Conservation (phyloP, 2,113 vertebrate species). For the Tinamus guttatus region DNA sequence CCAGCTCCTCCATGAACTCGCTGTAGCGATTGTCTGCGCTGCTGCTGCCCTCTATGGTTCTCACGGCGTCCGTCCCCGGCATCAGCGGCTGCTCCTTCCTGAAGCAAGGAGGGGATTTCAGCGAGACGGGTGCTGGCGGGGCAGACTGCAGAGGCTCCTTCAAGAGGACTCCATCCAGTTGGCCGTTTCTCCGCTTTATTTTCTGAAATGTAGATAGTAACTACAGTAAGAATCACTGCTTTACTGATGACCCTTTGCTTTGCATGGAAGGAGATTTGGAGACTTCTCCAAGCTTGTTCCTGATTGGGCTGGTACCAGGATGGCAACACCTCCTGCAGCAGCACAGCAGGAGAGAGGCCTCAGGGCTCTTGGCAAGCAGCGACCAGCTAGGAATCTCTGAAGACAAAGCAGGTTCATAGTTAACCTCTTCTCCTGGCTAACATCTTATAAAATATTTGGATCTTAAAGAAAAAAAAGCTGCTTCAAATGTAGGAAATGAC, state of each 20-base stretch:
- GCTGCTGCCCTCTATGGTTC: slow-evolving; percentile 95
- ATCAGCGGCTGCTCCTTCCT: slow-evolving; percentile 82
- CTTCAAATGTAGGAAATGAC: neutral
- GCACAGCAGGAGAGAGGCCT: neutral
- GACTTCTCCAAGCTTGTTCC: neutral
- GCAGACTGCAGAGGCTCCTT: slow-evolving; percentile 74
- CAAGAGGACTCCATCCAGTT: slow-evolving; percentile 66
- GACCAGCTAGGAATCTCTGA: neutral
- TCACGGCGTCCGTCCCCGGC: slow-evolving; percentile 77
- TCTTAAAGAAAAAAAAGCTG: neutral
- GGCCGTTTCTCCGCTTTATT: slow-evolving; percentile 80
- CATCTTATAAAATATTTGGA: neutral
- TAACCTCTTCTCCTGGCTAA: neutral
- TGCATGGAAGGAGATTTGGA: neutral
- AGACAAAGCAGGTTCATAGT: neutral
- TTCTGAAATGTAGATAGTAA: slow-evolving; percentile 77
- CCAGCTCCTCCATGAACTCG: slow-evolving; percentile 84
- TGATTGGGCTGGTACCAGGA: neutral
- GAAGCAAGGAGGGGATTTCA: slow-evolving; percentile 82
- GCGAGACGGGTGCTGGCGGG: slow-evolving; percentile 75
- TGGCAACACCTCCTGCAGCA: neutral
- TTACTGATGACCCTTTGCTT: neutral
- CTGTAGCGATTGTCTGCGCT: slow-evolving; percentile 89
- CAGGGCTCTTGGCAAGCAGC: neutral
- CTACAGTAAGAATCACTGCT: neutral